Percentiles rank a stretch among this genome's conserved stretches.
Evolutionary conservation across 2,797 vertebrate species (phyloP).

Genomic region (Sphenopsis melanotis): DNA sequence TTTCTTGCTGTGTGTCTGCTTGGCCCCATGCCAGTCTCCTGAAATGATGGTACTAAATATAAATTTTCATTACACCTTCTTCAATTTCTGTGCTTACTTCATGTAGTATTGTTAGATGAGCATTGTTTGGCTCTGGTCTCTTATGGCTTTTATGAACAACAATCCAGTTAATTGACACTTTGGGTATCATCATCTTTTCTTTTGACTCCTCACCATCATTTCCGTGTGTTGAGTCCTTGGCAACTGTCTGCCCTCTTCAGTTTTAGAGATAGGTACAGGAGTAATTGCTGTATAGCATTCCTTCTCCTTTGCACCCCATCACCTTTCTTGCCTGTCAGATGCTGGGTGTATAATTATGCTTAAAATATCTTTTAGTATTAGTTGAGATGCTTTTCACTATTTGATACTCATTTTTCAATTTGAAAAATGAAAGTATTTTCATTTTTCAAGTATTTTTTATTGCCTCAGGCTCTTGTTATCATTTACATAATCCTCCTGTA

Average conservation of each 20-base stretch:
- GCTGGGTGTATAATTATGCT: slow-evolving; percentile 63
- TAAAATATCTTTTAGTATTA: slow-evolving; percentile 67
- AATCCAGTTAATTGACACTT: slow-evolving; percentile 55
- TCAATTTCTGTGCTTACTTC: slow-evolving; percentile 39
- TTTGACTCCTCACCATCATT: slow-evolving; percentile 46
- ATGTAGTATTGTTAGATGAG: slow-evolving; percentile 25
- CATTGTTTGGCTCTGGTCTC: neutral
- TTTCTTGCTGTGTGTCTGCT: slow-evolving; percentile 44
- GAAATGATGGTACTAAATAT: slow-evolving; percentile 47
- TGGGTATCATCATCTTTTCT: slow-evolving; percentile 18
- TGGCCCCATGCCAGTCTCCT: slow-evolving; percentile 39
- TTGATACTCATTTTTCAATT: slow-evolving; percentile 64
- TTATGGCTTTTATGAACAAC: slow-evolving; percentile 39
- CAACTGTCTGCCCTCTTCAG: slow-evolving; percentile 51
- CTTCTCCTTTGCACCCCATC: slow-evolving; percentile 49
- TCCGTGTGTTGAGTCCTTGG: slow-evolving; percentile 4
- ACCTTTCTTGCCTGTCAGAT: slow-evolving; percentile 54
- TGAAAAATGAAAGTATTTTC: neutral
- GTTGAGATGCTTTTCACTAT: slow-evolving; percentile 49
- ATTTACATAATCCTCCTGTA: slow-evolving; percentile 58
- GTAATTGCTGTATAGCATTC: slow-evolving; percentile 53
- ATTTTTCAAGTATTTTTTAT: slow-evolving; percentile 67
- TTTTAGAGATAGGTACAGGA: slow-evolving; percentile 50
- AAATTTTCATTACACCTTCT: slow-evolving; percentile 59
- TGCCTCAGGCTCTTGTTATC: slow-evolving; percentile 45